Conservation (phyloP, 2,888 invertebrate species). For the Hirtodrosophila histrioides region DNA sequence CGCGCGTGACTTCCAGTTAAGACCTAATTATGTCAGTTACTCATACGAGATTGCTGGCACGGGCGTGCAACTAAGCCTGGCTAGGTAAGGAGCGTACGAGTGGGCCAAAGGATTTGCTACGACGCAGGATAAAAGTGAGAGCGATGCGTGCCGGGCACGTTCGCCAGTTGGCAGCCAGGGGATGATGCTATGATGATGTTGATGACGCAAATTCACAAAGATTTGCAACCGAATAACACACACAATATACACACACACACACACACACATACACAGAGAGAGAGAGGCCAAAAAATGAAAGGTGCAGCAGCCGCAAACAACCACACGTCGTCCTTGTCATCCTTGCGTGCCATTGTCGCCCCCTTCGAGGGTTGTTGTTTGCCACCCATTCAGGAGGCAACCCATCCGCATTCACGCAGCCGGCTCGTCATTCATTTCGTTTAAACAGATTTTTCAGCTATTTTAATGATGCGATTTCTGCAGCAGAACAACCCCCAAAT, state of each 20-base stretch:
- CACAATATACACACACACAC: too few relatives aligned
- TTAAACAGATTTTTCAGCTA: constrained; percentile 74
- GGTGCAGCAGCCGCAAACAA: constrained; percentile 47
- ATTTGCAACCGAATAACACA: constrained; percentile 57
- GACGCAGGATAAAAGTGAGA: constrained; percentile 34
- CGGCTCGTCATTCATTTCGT: constrained; percentile 57
- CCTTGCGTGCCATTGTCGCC: constrained; percentile 11
- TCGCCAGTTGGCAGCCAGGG: constrained; percentile 41
- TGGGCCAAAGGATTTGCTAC: constrained; percentile 16
- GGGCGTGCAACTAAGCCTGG: constrained; percentile 22
- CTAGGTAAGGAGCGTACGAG: constrained; percentile 15
- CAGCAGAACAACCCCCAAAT: constrained; percentile 58
- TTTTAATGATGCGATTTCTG: constrained; percentile 77
- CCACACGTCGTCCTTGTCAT: constrained; percentile 16
- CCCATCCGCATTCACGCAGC: constrained; percentile 46
- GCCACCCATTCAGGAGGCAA: constrained; percentile 29
- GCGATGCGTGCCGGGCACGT: constrained; percentile 78
- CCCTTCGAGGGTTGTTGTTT: constrained; percentile 33
- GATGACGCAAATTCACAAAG: constrained; percentile 75
- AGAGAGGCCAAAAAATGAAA: constrained; percentile 20
- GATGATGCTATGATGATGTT: constrained; percentile 44
- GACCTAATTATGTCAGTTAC: constrained; percentile 81
- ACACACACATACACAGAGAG: too few relatives aligned
- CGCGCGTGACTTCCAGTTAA: constrained; percentile 79
- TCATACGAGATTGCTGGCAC: constrained; percentile 66